Conservation (phyloP, 2,797 vertebrate species). For the Schizopygopsis pylzovi region DNA sequence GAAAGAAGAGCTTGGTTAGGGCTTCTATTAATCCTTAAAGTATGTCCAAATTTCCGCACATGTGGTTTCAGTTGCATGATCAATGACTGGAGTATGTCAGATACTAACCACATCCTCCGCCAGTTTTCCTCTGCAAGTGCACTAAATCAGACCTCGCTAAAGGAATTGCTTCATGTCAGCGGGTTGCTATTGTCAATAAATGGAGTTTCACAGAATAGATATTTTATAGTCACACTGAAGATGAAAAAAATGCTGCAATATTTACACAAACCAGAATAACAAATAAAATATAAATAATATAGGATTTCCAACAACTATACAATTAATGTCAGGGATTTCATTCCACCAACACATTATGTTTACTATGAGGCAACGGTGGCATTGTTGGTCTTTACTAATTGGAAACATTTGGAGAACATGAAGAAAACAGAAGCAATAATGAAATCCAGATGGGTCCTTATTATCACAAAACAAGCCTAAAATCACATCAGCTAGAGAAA, state of each 20-base stretch:
- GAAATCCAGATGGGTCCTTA: slow-evolving; percentile 55
- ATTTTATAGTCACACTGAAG: background rate
- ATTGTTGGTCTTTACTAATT: slow-evolving; percentile 59
- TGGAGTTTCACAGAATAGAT: background rate
- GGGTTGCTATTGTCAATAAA: slow-evolving; percentile 31
- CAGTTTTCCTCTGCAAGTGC: background rate
- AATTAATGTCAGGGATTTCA: slow-evolving; percentile 16
- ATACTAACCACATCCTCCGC: slow-evolving; percentile 36
- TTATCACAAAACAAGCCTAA: slow-evolving; percentile 52
- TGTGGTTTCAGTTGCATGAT: slow-evolving; percentile 40
- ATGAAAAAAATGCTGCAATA: background rate
- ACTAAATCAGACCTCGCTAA: slow-evolving; percentile 27
- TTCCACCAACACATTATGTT: slow-evolving; percentile 39
- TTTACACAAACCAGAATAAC: background rate
- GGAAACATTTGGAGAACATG: slow-evolving; percentile 56
- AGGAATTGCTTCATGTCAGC: slow-evolving; percentile 18
- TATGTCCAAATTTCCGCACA: slow-evolving; percentile 35
- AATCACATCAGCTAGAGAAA: slow-evolving; percentile 38
- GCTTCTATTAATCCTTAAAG: slow-evolving; percentile 24
- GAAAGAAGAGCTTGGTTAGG: slow-evolving; percentile 12
- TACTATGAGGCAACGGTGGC: slow-evolving; percentile 48
- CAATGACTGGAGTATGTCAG: slow-evolving; percentile 26
- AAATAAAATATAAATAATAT: background rate
- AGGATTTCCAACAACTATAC: background rate
- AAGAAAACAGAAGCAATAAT: slow-evolving; percentile 62